Conservation (phyloP, 2,888 invertebrate genomes). For the Portevinia maculata region DNA sequence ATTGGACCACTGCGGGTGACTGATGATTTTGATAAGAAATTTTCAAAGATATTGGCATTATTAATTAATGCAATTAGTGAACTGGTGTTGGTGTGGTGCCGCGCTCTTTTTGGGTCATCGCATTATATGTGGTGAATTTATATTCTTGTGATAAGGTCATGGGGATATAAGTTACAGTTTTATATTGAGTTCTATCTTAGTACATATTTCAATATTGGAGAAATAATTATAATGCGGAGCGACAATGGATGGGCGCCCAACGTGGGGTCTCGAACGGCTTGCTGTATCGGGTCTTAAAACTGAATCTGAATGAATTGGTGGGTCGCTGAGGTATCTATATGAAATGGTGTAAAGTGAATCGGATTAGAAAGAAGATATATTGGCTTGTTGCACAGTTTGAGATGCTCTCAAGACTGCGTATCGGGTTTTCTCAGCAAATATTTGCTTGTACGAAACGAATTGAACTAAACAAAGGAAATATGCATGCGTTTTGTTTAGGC, state of each 20-base stretch:
- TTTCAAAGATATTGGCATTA: slow-evolving; percentile 29
- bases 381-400: too few relatives aligned
- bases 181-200: not conserved
- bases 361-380: too few relatives aligned
- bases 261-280: not conserved
- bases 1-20: slow-evolving; percentile 68
- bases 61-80: slow-evolving; percentile 29
- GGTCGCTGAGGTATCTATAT: too few relatives aligned
- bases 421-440: too few relatives aligned
- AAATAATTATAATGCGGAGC: not conserved
- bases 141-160: not conserved
- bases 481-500: too few relatives aligned
- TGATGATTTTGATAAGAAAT: slow-evolving; percentile 59
- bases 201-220: too few relatives aligned
- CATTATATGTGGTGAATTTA: slow-evolving; percentile 4
- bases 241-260: not conserved
- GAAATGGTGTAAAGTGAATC: too few relatives aligned
- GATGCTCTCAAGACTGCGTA: too few relatives aligned
- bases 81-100: not conserved
- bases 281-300: not conserved
- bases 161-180: not conserved
- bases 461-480: too few relatives aligned
- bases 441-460: too few relatives aligned
- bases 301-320: not conserved
- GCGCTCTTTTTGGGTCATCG: slow-evolving; percentile 39